Evolutionary conservation across 2,113 vertebrate genomes (phyloP).

Genomic region (Rhea americana): DNA sequence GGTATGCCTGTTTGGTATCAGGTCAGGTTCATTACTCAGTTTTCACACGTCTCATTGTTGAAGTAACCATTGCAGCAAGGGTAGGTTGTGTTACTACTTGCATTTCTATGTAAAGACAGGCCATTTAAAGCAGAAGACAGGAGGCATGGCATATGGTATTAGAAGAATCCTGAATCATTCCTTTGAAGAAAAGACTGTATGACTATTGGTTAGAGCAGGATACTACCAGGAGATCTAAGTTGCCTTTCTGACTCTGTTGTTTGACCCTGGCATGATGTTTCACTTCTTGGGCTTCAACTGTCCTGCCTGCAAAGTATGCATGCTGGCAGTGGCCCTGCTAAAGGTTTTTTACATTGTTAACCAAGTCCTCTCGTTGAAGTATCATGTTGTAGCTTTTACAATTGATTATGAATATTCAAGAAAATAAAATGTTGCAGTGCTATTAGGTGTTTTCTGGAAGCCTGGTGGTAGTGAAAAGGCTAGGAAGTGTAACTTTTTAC

Average conservation of each 20-base stretch:
- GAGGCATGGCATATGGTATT: not conserved
- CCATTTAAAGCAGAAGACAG: not conserved
- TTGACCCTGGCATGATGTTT: slow-evolving; percentile 1
- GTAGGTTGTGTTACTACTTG: not conserved
- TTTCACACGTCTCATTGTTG: not conserved
- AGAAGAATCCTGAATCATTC: not conserved
- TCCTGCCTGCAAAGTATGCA: not conserved
- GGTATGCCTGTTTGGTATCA: not conserved
- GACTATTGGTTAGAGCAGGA: not conserved
- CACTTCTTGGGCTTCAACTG: not conserved
- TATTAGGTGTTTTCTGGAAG: not conserved
- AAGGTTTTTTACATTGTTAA: slow-evolving; percentile 12
- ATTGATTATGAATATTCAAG: not conserved
- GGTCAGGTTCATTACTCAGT: accelerated
- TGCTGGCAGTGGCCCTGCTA: not conserved
- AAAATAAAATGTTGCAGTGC: not conserved
- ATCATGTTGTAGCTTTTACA: slow-evolving; percentile 27
- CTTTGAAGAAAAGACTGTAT: not conserved
- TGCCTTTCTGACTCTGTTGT: not conserved
- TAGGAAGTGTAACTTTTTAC: not conserved
- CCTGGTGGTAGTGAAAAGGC: not conserved
- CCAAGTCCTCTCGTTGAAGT: not conserved
- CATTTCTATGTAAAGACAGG: not conserved
- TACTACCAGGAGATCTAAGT: not conserved
- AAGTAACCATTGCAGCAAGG: not conserved